Evolutionary conservation across 1,140 invertebrate genomes (phyloP), one percentile per base, ranked within the genome.

Genomic region (Tachypleus tridentatus): DNA sequence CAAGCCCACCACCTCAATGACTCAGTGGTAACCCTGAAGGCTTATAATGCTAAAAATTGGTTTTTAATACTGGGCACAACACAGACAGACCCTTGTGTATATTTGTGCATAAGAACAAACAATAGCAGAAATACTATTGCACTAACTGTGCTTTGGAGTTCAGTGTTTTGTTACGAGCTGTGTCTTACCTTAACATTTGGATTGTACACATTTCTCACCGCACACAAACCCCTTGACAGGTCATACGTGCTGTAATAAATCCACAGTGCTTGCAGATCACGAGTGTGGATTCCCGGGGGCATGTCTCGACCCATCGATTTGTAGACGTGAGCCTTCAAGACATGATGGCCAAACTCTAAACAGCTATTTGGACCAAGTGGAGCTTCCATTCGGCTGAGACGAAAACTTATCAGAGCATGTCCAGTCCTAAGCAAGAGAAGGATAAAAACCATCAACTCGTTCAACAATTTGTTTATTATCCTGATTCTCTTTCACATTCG

Each of bases 271-370:
- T 96, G 89, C 52, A 90, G 81, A 78, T 93, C 89, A 66, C 88
- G 79, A 0, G 88, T 85, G 50, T 84, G 85, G 61, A 85, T 77
- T 29, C 80, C 82, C n/a, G 71, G 70, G 70, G 71, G 75, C 51
- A 68, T 61, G 4, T 69, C 69, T 58, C 78, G 73, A 64, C 76
- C 79, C 29, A 29, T 29, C 29, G 29, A 29, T 71, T 82, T 82
- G 76, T 97, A 97, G 69, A 97, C 86, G 74, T 98, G 93, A 5
- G 93, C 94, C 79, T 98, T 97, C 1, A 98, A 77, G 61, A 97
- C 90, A 76, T 98, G 95, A 78, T 98, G 94, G 4, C 91, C 93
- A 29, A 98, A 79, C 77, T 98, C 94, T 65, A 97, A 81, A 0
- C 91, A 87, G 70, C 90, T 89, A 70, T 95, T 91, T 0, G 88